Evolutionary conservation across 2,888 invertebrate genomes (phyloP), one percentile per base, ranked within the genome.

Genomic region (Elysia crispata): DNA sequence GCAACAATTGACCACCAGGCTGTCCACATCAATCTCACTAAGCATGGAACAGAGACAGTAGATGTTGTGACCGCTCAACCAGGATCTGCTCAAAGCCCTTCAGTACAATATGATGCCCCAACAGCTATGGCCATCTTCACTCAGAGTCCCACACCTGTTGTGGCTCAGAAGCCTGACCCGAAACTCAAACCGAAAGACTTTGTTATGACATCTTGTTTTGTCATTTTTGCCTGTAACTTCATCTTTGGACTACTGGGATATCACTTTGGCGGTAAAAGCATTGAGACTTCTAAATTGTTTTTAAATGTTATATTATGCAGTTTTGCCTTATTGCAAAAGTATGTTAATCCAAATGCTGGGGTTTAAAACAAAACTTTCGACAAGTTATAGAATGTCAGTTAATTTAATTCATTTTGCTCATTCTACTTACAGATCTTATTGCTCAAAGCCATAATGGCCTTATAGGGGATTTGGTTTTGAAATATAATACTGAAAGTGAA

Each of bases 211-310:
- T 88, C 87, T 30, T 89, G 89, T 83, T 83, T 86, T 79, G 88
- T 89, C 31, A 85, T 88, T 5, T 85, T 89, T 79, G 81, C 85
- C 60, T 89, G 88, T 80, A 89, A 89, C 76, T 87, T 88, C 54
- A 85, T 87, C 72, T 86, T 88, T 77, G 89, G 89, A 18, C 70
- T 89, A n/a, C 81, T 88, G n/a, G 89, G 87, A 23, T 89, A 87
- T 83, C 87, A 87, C 77, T 89, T 76, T 80, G 89, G 89, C 82
- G 83, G 89, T 88, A 41, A 25, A n/a, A 6, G n/a, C n/a, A n/a
- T n/a, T 41, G 41, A 41, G 11, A 11, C 11, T 41, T 6, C 41
- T 41, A 41, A 41, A 41, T 6, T 41, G 41, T 41, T 11, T 11
- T 41, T 41, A 41, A 41, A 41, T 41, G 41, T 3, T 41, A 6